These are phyloP conservation scores for Hiodon alosoides DNA, from an alignment of 2,113 vertebrate species.

Conservation along the genomic window DNA sequence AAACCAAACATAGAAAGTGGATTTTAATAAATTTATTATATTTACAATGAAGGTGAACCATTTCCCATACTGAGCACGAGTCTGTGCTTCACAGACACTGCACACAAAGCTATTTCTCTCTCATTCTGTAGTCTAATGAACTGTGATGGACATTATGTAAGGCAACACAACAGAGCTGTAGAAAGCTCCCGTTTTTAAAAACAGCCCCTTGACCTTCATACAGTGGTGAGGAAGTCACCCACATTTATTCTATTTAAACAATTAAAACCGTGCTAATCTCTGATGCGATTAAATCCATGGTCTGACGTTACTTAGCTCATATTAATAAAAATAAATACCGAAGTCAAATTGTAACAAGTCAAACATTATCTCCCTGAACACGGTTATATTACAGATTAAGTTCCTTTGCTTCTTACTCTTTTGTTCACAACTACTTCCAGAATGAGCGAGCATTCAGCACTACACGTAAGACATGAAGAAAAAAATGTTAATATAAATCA, in stretches of 20 bases:
- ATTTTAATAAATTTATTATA: neutral
- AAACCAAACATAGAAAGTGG: no score
- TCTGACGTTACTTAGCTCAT: no score
- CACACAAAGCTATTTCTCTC: neutral
- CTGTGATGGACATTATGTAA: slow-evolving; percentile 38
- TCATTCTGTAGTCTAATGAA: slow-evolving; percentile 28
- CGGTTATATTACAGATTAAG: neutral
- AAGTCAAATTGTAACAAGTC: neutral
- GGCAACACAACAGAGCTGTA: slow-evolving; percentile 38
- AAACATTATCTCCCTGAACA: neutral
- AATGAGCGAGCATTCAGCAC: no score
- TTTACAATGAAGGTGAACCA: slow-evolving; percentile 11
- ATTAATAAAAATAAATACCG: no score
- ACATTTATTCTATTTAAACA: no score
- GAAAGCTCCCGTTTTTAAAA: neutral
- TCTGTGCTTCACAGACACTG: slow-evolving; percentile 10
- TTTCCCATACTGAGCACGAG: neutral
- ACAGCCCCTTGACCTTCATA: neutral
- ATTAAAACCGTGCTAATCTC: neutral
- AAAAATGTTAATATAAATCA: no score
- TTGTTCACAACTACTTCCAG: neutral
- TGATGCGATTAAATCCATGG: no score
- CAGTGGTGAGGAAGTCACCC: no score
- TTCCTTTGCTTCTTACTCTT: neutral
- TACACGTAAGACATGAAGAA: no score